Conservation (phyloP, 1,140 invertebrate species). For the Cataglyphis hispanica region DNA sequence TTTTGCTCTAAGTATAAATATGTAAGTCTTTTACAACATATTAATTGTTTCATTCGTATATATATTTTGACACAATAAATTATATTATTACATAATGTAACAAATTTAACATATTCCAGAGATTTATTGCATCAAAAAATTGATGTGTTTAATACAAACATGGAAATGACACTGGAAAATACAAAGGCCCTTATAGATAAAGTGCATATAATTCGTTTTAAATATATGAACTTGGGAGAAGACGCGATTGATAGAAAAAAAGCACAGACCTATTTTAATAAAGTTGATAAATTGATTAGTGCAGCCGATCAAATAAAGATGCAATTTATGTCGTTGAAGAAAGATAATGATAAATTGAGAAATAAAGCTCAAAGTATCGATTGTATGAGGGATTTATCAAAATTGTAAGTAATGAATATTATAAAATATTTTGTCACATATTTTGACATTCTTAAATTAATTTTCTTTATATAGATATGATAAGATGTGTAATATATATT, state of each 20-base stretch:
- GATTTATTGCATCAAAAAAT: constrained; percentile 78
- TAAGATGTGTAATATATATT: constrained; percentile 57
- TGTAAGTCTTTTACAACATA: constrained; percentile 74
- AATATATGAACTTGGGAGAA: neutral
- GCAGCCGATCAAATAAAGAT: constrained; percentile 67
- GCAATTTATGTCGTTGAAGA: constrained; percentile 57
- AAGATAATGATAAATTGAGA: constrained; percentile 62
- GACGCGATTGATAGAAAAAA: neutral
- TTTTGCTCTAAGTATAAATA: constrained; percentile 77
- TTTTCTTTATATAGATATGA: constrained; percentile 64
- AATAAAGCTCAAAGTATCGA: constrained; percentile 55
- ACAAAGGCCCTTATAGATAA: constrained; percentile 59
- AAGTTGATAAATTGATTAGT: constrained; percentile 69
- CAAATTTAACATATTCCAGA: constrained; percentile 64
- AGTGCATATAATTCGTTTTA: constrained; percentile 13
- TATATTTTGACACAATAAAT: constrained; percentile 25
- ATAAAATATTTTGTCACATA: neutral
- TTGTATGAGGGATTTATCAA: constrained; percentile 58
- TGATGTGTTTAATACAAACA: constrained; percentile 59
- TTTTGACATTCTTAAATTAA: constrained; percentile 20
- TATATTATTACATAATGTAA: constrained; percentile 2
- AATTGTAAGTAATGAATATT: constrained; percentile 67
- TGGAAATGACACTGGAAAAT: constrained; percentile 58
- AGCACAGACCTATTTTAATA: constrained; percentile 52
- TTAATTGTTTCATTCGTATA: neutral